Evolutionary conservation across 2,888 invertebrate species (phyloP).

Genomic region (Aporophyla nigra): DNA sequence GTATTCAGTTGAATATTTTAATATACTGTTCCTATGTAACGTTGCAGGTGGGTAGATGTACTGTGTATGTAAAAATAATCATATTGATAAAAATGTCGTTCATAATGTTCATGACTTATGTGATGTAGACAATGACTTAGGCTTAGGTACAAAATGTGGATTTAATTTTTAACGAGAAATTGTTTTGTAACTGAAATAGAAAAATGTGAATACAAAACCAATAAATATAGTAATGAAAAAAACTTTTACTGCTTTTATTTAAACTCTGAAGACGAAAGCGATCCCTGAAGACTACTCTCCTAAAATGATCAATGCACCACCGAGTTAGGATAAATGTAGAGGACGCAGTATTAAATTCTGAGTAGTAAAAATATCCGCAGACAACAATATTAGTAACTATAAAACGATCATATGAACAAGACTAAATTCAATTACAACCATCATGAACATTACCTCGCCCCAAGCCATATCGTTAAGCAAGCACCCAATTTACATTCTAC

Average conservation of each 20-base stretch:
- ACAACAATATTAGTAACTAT: background rate
- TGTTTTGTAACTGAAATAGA: constrained; percentile 90
- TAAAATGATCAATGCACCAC: background rate
- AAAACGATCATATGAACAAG: background rate
- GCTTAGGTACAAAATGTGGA: constrained; percentile 86
- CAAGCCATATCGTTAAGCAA: constrained; percentile 43
- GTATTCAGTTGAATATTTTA: constrained; percentile 24
- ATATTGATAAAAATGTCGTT: constrained; percentile 63
- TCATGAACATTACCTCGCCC: constrained; percentile 11
- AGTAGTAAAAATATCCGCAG: background rate
- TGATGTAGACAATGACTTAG: constrained; percentile 90
- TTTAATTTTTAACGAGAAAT: constrained; percentile 84
- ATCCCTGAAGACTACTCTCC: background rate
- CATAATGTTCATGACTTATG: constrained; percentile 74
- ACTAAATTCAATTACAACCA: constrained; percentile 24
- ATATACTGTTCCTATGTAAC: constrained; percentile 57
- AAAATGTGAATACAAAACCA: constrained; percentile 89
- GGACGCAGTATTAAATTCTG: background rate
- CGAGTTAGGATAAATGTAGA: too few relatives aligned
- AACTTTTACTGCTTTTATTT: constrained; percentile 37
- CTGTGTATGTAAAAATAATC: constrained; percentile 60
- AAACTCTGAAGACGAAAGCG: background rate
- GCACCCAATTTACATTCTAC: constrained; percentile 48
- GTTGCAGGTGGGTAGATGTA: constrained; percentile 66
- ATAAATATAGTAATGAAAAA: constrained; percentile 86